Base-by-base conservation (phyloP, 2,888 invertebrate species). In the Neoaliturus tenellus region DNA sequence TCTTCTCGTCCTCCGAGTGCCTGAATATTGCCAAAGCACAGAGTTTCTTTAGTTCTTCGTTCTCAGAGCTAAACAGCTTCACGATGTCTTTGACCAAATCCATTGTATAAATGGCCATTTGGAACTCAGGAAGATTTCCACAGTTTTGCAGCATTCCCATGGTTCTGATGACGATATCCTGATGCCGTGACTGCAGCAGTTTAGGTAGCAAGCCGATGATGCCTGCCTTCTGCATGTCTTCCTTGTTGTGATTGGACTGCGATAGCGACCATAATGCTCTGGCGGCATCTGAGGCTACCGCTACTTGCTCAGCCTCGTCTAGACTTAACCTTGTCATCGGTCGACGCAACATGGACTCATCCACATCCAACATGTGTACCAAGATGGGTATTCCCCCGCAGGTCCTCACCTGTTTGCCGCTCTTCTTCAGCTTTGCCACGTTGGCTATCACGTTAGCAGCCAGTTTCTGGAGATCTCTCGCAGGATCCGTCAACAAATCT, bases 361-460 rank as follows among this genome's bases (percentile, higher is more conserved):
- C 94, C 1, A 96, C 93, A 89, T 98, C 97, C 89, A 98, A 91
- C 81, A 97, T 92, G 90, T 97, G 96, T 88, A 94, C 94, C 88
- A 94, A 89, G 85, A 93, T 90, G 58, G 92, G 92, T 82, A 97
- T 94, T 0, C 97, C 97, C 6, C 95, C 95, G 88, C 95, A 94
- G 88, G 95, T 94, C 80, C 97, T 92, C 62, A 97, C 96, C 88
- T 95, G 95, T 88, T 96, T 95, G 84, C 97, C 92, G 0, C 97
- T 97, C 89, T 96, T 94, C 17, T 95, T 93, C 87, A 98, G 95
- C 89, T 95, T 95, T 0, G 96, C 97, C 39, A 98, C 95, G 91
- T 98, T 96, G 0, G 97, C 96, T 86, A 98, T 94, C 0, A 97
- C 98, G 90, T 98, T 97, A 0, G 97, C 97, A 0, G 98, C 96